phyloP scores from a whole-genome alignment of 2,113 vertebrate species.

The Alethe diademata region DNA sequence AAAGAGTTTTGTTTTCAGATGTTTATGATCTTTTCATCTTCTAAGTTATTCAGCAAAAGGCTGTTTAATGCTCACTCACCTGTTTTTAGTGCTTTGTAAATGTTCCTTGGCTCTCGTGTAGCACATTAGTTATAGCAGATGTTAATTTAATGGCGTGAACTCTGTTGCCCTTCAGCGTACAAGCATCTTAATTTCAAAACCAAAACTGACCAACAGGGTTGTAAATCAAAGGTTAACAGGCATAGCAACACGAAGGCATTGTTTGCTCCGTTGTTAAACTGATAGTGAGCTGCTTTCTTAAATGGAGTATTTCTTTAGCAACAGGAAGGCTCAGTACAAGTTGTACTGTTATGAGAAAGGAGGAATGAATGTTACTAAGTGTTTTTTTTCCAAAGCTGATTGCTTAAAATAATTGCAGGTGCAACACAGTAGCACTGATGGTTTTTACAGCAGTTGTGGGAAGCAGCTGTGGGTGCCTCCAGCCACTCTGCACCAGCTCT shows the following conservation, averaged over 20 bases:
- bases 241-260: background rate
- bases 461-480: background rate
- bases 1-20: background rate
- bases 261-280: background rate
- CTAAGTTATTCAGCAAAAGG: background rate
- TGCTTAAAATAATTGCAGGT: background rate
- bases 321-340: constrained; percentile 2
- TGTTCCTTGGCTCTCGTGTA: background rate
- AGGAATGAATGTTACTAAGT: background rate
- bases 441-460: background rate
- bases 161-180: background rate
- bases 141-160: constrained; percentile 38
- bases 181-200: constrained; percentile 23
- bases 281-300: constrained; percentile 8
- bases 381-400: background rate
- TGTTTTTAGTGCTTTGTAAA: background rate
- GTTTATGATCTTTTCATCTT: background rate
- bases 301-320: background rate
- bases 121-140: constrained; percentile 10
- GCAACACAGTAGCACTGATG: background rate
- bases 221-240: constrained; percentile 51
- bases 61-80: background rate
- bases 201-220: background rate
- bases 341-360: background rate
- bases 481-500: fast-evolving